phyloP scores from a whole-genome alignment of 2,888 invertebrate species.

The Cephus sareptanus region DNA sequence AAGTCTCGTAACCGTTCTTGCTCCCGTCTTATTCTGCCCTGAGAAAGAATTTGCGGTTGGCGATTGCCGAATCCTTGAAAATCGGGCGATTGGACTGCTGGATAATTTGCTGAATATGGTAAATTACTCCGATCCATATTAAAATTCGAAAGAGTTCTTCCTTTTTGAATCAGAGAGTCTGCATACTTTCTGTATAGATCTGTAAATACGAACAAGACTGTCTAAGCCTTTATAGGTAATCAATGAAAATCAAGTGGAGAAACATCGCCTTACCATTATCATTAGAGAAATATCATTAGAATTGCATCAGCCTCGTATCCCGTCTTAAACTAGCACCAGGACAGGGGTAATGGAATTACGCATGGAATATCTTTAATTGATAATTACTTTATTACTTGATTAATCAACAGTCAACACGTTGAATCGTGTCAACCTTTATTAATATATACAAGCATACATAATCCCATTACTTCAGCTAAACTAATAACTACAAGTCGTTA shows the following conservation, averaged over 20 bases:
- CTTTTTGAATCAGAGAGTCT: neutral
- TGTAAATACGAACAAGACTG: neutral
- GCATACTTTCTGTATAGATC: neutral
- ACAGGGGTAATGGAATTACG: constrained; percentile 45
- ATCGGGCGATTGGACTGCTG: neutral
- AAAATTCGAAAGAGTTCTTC: neutral
- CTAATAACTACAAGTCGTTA: neutral
- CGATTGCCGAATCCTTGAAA: neutral
- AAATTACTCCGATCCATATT: neutral
- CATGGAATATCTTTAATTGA: constrained; percentile 28
- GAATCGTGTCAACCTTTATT: neutral
- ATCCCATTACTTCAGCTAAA: constrained; percentile 40
- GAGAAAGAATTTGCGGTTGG: neutral
- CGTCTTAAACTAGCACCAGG: neutral
- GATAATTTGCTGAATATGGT: neutral
- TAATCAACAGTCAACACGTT: neutral
- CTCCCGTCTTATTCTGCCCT: neutral
- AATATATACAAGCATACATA: constrained; percentile 36
- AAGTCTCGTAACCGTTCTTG: neutral
- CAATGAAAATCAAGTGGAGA: neutral
- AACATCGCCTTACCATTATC: neutral
- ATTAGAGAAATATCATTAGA: neutral
- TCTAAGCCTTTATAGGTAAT: neutral
- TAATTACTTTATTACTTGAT: constrained; percentile 2
- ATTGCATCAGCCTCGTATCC: neutral